Conservation (phyloP, 2,888 invertebrate species). For the Drosophila nigricruria region DNA sequence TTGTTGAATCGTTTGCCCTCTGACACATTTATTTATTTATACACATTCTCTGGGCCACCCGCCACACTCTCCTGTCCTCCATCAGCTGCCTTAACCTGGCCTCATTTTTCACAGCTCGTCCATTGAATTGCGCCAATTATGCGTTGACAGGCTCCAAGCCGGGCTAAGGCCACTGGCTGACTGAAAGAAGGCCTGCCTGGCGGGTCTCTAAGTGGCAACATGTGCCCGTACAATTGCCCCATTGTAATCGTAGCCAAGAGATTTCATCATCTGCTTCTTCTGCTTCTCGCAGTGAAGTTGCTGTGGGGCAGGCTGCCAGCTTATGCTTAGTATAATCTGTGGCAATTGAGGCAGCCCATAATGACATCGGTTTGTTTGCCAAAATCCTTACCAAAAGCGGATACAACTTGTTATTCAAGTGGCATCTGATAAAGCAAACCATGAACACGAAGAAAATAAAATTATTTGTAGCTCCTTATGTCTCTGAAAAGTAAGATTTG, state of each 20-base stretch:
- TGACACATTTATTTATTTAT: conserved; percentile 71
- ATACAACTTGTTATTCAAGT: conserved; percentile 18
- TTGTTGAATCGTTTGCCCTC: conserved; percentile 12
- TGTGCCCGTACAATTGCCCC: conserved; percentile 49
- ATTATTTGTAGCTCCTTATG: neutral
- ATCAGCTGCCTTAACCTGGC: conserved; percentile 41
- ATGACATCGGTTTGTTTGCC: conserved; percentile 44
- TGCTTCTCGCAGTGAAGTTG: neutral
- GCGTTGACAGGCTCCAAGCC: conserved; percentile 69
- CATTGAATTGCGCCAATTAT: conserved; percentile 75
- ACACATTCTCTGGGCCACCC: too few species aligned
- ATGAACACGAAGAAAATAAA: neutral
- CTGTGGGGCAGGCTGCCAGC: conserved; percentile 44
- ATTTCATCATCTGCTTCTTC: conserved; percentile 15
- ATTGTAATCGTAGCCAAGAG: conserved; percentile 40
- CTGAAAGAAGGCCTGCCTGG: neutral
- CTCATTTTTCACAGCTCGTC: conserved; percentile 68
- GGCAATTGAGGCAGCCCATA: conserved; percentile 38
- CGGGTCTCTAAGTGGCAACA: conserved; percentile 42
- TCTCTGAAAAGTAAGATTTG: neutral
- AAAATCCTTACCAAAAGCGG: conserved; percentile 20
- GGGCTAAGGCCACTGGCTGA: conserved; percentile 19
- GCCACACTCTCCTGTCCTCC: neutral
- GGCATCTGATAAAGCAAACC: neutral
- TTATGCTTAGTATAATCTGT: conserved; percentile 37